These are phyloP conservation scores for Indicator indicator DNA, from an alignment of 2,113 vertebrate species.

Conservation along the genomic window DNA sequence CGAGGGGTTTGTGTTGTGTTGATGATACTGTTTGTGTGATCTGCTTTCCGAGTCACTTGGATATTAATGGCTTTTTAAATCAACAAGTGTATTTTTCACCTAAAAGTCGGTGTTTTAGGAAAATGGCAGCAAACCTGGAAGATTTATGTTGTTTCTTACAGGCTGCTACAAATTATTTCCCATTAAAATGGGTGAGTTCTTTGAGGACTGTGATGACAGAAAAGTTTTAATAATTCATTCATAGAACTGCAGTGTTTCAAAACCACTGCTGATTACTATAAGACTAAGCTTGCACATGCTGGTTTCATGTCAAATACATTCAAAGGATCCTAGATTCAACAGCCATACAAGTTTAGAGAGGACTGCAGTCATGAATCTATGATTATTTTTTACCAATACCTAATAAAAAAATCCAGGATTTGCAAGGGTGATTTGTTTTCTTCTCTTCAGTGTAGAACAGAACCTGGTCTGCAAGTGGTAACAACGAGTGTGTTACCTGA, in stretches of 20 bases:
- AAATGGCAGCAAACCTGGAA: neutral
- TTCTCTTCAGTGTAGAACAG: neutral
- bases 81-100: neutral
- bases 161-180: neutral
- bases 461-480: neutral
- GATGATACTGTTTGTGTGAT: neutral
- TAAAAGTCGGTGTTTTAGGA: neutral
- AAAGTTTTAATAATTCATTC: neutral
- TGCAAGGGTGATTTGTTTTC: neutral
- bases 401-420: neutral
- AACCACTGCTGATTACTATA: neutral
- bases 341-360: neutral
- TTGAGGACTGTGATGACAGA: neutral
- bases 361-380: neutral
- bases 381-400: neutral
- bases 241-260: neutral
- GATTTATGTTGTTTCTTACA: neutral
- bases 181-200: neutral
- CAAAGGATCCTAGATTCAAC: neutral
- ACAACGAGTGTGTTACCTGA: neutral
- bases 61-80: neutral
- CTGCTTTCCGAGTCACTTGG: neutral
- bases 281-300: neutral
- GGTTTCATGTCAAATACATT: neutral
- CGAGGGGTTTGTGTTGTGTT: neutral